These are phyloP conservation scores for Campaea margaritaria DNA, from an alignment of 2,888 invertebrate species.

Conservation along the genomic window DNA sequence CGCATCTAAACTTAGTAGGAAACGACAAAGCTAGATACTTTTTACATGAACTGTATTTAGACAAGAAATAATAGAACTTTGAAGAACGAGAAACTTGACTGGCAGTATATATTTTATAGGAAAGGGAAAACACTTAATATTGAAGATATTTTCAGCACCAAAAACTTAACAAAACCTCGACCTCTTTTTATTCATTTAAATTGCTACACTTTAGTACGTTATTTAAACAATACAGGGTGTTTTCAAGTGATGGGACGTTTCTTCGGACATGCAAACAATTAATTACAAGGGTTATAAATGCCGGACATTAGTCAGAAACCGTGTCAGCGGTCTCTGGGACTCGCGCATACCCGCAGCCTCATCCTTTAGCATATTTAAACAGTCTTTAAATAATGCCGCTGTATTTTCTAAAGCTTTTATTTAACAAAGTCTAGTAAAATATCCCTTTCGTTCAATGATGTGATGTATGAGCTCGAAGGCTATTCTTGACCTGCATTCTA, in stretches of 20 bases:
- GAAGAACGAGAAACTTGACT: too few relatives aligned
- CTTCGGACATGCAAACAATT: conserved; percentile 84
- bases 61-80: too few relatives aligned
- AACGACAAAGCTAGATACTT: too few relatives aligned
- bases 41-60: too few relatives aligned
- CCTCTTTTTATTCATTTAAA: conserved; percentile 24
- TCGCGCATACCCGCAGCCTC: conserved; percentile 52
- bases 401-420: conserved; percentile 29
- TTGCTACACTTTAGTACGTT: conserved; percentile 52
- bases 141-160: conserved; percentile 34
- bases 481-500: neutral
- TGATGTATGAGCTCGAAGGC: neutral
- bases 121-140: neutral
- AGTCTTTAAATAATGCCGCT: conserved; percentile 39
- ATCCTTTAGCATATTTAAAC: conserved; percentile 46
- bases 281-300: conserved; percentile 84
- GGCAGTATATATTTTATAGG: too few relatives aligned
- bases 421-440: conserved; percentile 27
- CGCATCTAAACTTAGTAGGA: too few relatives aligned
- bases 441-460: conserved; percentile 21
- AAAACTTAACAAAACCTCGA: conserved; percentile 31
- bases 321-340: conserved; percentile 72
- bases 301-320: conserved; percentile 75
- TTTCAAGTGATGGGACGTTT: conserved; percentile 73
- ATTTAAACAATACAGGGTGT: conserved; percentile 73